phyloP scores from a whole-genome alignment of 2,113 vertebrate genomes.

The Symphodus melops region DNA sequence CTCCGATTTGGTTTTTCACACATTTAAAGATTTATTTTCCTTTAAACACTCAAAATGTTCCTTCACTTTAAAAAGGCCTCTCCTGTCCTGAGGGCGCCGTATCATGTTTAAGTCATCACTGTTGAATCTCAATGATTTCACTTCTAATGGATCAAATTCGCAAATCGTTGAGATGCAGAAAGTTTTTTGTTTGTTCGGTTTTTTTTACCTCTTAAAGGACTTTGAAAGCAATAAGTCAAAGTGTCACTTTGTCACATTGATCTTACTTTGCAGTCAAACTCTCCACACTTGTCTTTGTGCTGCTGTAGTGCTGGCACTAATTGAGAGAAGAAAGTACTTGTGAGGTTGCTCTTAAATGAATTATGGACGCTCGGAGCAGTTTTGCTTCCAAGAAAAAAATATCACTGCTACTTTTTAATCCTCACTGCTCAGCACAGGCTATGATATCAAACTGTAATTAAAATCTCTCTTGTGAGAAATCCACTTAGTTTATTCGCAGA shows the following conservation, averaged over 20 bases:
- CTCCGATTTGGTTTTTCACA: constrained; percentile 16
- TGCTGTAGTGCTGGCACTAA: constrained; percentile 33
- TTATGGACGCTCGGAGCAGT: constrained; percentile 54
- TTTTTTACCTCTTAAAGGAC: constrained; percentile 10
- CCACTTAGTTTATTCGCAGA: constrained; percentile 30
- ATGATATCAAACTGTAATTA: constrained; percentile 55
- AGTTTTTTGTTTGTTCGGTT: not conserved
- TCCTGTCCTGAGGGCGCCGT: not conserved
- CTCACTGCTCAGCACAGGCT: constrained; percentile 46
- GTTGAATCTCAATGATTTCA: not conserved
- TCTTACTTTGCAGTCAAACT: constrained; percentile 14
- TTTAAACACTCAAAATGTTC: not conserved
- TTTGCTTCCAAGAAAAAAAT: constrained; percentile 45
- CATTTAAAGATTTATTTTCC: not conserved
- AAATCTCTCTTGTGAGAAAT: constrained; percentile 54
- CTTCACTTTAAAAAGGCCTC: not conserved
- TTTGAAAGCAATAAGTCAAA: constrained; percentile 7
- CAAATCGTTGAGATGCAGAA: constrained; percentile 2
- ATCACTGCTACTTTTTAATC: constrained; percentile 49
- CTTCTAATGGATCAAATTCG: not conserved
- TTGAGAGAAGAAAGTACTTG: constrained; percentile 48
- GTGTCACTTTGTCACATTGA: constrained; percentile 24
- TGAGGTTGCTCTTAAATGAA: constrained; percentile 61
- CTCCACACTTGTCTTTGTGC: constrained; percentile 14
- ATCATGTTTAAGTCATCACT: not conserved